Conservation (phyloP, 2,113 vertebrate genomes). For the Oreochromis aureus region DNA sequence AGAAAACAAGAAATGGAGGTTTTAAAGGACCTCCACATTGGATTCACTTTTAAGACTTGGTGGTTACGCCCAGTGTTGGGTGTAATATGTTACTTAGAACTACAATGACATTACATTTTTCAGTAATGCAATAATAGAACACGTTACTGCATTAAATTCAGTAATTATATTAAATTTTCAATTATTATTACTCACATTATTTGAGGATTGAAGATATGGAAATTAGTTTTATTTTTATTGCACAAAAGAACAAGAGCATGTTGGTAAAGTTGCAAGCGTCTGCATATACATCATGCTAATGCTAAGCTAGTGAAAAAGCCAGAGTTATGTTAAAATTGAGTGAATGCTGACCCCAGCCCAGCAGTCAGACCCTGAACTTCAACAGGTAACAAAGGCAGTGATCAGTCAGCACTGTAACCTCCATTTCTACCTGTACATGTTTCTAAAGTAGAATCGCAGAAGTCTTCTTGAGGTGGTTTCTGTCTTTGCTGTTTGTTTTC, state of each 20-base stretch:
- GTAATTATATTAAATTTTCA: not conserved
- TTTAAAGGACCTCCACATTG: not conserved
- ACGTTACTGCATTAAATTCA: not conserved
- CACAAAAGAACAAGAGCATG: accelerated
- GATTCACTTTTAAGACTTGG: not conserved
- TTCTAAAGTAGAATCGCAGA: not conserved
- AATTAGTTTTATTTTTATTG: not conserved
- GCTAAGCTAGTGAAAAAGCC: not conserved
- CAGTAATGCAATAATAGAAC: not conserved
- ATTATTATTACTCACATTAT: not conserved
- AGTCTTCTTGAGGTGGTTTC: not conserved
- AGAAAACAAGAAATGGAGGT: not conserved
- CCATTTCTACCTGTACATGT: not conserved
- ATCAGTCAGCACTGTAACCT: not conserved
- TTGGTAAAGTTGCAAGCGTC: not conserved
- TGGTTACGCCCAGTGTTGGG: not conserved
- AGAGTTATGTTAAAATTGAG: not conserved
- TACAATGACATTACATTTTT: not conserved
- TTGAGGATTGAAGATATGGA: not conserved
- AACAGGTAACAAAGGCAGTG: not conserved
- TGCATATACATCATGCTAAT: not conserved
- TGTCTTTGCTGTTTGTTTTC: not conserved
- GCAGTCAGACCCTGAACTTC: not conserved
- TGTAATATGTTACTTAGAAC: not conserved
- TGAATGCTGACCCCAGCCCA: not conserved